Conservation (phyloP, 1,140 invertebrate genomes). For the Microvelia longipes region DNA sequence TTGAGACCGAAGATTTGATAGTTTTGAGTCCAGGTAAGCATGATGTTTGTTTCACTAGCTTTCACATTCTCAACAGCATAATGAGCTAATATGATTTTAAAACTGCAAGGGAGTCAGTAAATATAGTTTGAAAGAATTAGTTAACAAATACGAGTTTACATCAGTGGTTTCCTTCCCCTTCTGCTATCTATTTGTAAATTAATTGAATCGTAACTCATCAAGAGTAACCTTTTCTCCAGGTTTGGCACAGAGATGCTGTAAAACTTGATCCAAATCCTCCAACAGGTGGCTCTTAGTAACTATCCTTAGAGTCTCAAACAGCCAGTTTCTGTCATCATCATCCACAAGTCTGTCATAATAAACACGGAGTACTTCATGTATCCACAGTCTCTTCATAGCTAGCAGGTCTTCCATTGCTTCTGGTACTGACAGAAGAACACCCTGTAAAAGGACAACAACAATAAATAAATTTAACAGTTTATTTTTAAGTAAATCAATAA, state of each 20-base stretch:
- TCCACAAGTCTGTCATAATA: conserved; percentile 87
- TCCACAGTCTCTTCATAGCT: conserved; percentile 82
- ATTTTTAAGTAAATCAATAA: no score
- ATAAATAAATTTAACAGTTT: not conserved
- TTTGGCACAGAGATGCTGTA: conserved; percentile 25
- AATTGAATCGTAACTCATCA: no score
- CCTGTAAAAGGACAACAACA: conserved; percentile 39
- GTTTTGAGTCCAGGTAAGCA: no score
- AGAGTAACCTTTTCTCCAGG: conserved; percentile 3
- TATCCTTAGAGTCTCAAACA: conserved; percentile 41
- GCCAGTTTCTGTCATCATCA: conserved; percentile 62
- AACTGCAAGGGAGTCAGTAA: no score
- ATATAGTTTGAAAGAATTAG: no score
- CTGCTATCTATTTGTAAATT: no score
- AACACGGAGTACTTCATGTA: conserved; percentile 84
- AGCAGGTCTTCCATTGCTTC: conserved; percentile 77
- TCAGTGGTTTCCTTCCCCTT: no score
- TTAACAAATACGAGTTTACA: no score
- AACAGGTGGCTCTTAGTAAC: conserved; percentile 32
- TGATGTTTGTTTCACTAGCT: no score
- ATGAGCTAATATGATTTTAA: no score
- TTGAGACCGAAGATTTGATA: no score
- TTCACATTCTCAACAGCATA: no score
- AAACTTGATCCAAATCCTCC: conserved; percentile 38
- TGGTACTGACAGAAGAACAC: conserved; percentile 78